Evolutionary conservation across 2,888 invertebrate species (phyloP), one percentile per base, ranked within the genome.

Genomic region (Alloplasta piceator): DNA sequence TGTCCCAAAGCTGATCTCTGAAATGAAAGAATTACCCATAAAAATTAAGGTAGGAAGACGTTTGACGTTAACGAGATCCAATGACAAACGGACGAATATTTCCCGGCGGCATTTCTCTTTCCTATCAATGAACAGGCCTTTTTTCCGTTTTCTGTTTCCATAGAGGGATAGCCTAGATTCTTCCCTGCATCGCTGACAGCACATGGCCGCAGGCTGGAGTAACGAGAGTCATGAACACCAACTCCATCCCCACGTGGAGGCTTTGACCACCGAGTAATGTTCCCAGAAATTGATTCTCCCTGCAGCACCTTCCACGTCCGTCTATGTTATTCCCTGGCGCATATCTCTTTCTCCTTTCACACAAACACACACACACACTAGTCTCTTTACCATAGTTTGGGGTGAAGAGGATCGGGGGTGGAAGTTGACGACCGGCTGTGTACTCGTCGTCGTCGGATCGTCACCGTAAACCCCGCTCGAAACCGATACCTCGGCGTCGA

Each of bases 371-470:
- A 64, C n/a, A 26, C 4, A 5, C 26, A 26, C 26, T 26, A 26
- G 26, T 26, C 26, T 26, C 26, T 26, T 26, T 26, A 26, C 26
- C 26, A 26, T 26, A 26, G 26, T 26, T 26, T 26, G 26, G 26
- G 26, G 64, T 1, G 50, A 9, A 38, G 12, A 9, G 50, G 36
- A 39, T 63, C 26, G 26, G 3, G 38, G 39, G 58, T 48, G 50
- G 38, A 70, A 71, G 61, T 66, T 58, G 74, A 56, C 67, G 74
- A 58, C 39, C 77, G 36, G 63, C 81, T 56, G 70, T 83, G 83
- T 81, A 52, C 71, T 14, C 56, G 38, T 12, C 10, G 43, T n/a
- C 56, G 41, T 26, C 26, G n/a, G 56, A n/a, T 10, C 67, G 68
- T 16, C 46, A 14, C 56, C 74, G 63, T 26, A 26, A 26, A 26